Percentiles rank a stretch among this genome's conserved stretches.
Conservation (phyloP, 1,140 invertebrate species). For the Chelonus insularis region DNA sequence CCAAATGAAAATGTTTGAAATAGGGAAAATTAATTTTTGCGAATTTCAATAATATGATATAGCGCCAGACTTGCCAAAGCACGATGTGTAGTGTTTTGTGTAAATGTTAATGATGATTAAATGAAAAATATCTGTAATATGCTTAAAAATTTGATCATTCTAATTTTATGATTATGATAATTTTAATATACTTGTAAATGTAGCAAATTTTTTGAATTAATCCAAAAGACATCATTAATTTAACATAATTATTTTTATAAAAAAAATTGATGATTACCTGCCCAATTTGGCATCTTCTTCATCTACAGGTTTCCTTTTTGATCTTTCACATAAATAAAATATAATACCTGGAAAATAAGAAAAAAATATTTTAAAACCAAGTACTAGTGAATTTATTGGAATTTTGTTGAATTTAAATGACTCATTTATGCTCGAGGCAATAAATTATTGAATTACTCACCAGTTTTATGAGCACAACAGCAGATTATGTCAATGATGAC, state of each 20-base stretch:
- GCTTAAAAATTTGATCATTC: slow-evolving; percentile 1
- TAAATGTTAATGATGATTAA: slow-evolving; percentile 27
- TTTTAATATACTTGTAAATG: no score
- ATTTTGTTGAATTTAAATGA: background rate
- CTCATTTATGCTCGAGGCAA: no score
- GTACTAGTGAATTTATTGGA: background rate
- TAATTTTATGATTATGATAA: background rate
- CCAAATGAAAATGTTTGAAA: background rate
- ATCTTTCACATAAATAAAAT: slow-evolving; percentile 70
- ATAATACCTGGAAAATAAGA: slow-evolving; percentile 65
- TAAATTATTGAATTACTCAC: no score
- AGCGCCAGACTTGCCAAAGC: slow-evolving; percentile 61
- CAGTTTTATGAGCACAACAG: slow-evolving; percentile 67
- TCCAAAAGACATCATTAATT: background rate
- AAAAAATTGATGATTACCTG: slow-evolving; percentile 65
- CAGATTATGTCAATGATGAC: slow-evolving; percentile 78
- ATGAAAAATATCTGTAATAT: slow-evolving; percentile 11
- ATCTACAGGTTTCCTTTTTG: slow-evolving; percentile 67
- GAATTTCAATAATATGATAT: background rate
- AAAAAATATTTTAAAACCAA: background rate
- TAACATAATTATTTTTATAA: background rate
- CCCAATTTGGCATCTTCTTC: slow-evolving; percentile 80
- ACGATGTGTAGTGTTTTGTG: slow-evolving; percentile 45
- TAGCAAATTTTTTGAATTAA: slow-evolving; percentile 11
- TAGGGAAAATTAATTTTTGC: background rate